phyloP scores from a whole-genome alignment of 2,113 vertebrate species.

The Opisthocomus hoazin region DNA sequence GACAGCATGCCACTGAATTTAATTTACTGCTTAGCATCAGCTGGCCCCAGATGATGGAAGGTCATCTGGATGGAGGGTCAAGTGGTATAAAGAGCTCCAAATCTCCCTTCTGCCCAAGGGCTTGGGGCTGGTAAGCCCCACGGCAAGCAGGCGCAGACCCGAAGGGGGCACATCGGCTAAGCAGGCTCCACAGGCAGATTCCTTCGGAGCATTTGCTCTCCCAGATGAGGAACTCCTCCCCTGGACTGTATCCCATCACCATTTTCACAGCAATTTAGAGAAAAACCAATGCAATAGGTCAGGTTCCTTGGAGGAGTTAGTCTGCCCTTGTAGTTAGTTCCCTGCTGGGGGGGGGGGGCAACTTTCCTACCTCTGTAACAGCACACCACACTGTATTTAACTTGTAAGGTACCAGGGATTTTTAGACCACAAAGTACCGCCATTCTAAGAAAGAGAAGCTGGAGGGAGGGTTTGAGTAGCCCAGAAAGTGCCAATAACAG shows the following conservation, averaged over 20 bases:
- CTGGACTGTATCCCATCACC: not conserved
- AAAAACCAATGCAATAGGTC: not conserved
- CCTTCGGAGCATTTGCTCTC: slow-evolving; percentile 29
- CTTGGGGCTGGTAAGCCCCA: not conserved
- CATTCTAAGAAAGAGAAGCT: not conserved
- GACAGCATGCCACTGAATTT: slow-evolving; percentile 51
- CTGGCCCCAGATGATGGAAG: slow-evolving; percentile 48
- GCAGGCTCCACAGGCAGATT: slow-evolving; percentile 15
- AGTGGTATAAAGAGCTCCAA: slow-evolving; percentile 49
- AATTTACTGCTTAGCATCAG: slow-evolving; percentile 61
- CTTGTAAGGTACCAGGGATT: not conserved
- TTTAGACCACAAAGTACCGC: not conserved
- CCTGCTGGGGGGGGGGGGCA: not conserved
- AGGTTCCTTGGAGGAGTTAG: not conserved
- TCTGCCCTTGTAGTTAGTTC: not conserved
- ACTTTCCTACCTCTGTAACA: not conserved
- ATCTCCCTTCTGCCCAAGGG: slow-evolving; percentile 26
- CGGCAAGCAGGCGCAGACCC: not conserved
- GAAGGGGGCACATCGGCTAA: not conserved
- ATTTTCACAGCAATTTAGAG: not conserved
- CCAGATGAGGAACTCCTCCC: not conserved
- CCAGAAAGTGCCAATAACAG: not conserved
- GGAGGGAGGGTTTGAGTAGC: not conserved
- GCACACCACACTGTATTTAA: not conserved
- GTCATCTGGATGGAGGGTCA: slow-evolving; percentile 51